Evolutionary conservation across 2,113 vertebrate genomes (phyloP).

Genomic region (Dendrocopos noguchii): DNA sequence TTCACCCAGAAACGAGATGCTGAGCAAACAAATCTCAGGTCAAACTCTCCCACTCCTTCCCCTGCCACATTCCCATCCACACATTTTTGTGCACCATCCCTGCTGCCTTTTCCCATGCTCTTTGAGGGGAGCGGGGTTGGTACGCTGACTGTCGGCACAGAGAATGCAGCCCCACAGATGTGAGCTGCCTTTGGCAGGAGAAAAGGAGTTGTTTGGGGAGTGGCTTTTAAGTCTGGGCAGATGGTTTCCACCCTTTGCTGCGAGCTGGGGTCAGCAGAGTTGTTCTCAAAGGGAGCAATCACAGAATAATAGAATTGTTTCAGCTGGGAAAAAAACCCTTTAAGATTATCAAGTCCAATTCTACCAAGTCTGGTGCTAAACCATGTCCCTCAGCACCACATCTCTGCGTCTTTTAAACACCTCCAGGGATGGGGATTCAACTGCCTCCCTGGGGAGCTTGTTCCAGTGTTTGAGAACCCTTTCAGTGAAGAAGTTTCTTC

Average conservation of each 20-base stretch:
- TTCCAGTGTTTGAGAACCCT: no score
- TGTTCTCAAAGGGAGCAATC: not conserved
- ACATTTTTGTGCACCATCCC: not conserved
- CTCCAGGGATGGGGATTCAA: no score
- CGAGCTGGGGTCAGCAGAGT: not conserved
- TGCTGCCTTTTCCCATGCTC: conserved; percentile 45
- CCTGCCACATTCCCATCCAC: not conserved
- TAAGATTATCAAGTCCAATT: no score
- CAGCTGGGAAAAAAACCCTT: no score
- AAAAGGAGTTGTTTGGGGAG: not conserved
- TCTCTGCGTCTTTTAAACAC: no score
- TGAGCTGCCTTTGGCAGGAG: conserved; percentile 1
- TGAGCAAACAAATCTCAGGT: conserved; percentile 19
- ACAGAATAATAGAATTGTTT: no score
- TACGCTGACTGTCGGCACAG: not conserved
- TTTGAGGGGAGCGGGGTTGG: not conserved
- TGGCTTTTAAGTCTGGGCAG: not conserved
- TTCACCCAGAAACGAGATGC: not conserved
- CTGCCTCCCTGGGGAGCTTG: no score
- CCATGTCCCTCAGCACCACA: no score
- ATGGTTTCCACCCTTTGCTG: not conserved
- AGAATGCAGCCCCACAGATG: not conserved
- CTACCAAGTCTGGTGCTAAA: no score
- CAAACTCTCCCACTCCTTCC: conserved; percentile 36
- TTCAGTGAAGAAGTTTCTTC: no score